These are phyloP conservation scores for Drosophila tanythrix DNA, from an alignment of 2,888 invertebrate species.

Conservation along the genomic window DNA sequence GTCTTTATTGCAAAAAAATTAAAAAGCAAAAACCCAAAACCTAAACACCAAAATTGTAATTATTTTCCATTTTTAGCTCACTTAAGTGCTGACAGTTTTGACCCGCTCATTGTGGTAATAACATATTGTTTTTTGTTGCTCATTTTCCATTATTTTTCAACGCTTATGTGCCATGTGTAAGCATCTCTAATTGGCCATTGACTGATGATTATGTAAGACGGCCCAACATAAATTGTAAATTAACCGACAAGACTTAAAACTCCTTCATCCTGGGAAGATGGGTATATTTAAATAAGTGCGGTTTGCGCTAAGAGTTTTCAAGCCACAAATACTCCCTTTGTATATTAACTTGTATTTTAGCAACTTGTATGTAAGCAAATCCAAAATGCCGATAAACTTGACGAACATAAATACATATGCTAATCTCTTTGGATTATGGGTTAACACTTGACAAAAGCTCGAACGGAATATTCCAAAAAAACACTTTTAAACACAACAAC, in stretches of 20 bases:
- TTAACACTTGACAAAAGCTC: not conserved
- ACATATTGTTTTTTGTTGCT: not conserved
- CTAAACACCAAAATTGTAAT: conserved; percentile 37
- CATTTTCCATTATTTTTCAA: conserved; percentile 11
- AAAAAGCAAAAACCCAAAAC: not conserved
- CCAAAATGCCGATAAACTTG: conserved; percentile 1
- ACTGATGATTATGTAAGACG: conserved; percentile 24
- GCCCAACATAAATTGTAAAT: not conserved
- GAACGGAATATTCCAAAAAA: not conserved
- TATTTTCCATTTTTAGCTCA: conserved; percentile 41
- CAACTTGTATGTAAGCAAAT: not conserved
- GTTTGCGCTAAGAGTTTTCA: not conserved
- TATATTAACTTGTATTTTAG: not conserved
- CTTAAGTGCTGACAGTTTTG: conserved; percentile 38
- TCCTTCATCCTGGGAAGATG: not conserved
- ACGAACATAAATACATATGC: not conserved
- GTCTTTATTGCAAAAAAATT: conserved; percentile 39
- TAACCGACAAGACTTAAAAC: not conserved
- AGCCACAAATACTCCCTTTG: conserved; percentile 1
- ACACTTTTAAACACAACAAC: conserved; percentile 3
- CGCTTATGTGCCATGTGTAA: conserved; percentile 15
- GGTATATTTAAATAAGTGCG: not conserved
- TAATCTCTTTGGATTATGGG: not conserved
- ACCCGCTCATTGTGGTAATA: conserved; percentile 43
- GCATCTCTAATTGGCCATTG: conserved; percentile 38